Percentiles rank a stretch among this genome's conserved stretches.
phyloP scores from a whole-genome alignment of 1,140 invertebrate genomes.

The Mamestra configurata region DNA sequence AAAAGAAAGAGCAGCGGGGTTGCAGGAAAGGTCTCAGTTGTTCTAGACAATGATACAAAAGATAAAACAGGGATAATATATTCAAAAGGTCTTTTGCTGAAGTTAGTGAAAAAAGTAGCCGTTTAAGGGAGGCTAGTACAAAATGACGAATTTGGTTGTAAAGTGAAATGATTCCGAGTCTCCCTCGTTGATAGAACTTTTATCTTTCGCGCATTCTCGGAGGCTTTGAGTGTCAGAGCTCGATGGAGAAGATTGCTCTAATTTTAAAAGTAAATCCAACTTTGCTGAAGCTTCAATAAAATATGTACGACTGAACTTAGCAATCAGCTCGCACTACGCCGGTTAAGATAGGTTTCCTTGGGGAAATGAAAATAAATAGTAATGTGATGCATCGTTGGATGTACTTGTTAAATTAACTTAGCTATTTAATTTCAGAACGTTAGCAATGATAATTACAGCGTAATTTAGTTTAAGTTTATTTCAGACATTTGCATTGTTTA shows the following conservation, averaged over 20 bases:
- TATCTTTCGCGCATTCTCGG: slow-evolving; percentile 61
- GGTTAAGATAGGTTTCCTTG: not conserved
- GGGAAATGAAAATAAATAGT: not conserved
- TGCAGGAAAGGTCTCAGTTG: not conserved
- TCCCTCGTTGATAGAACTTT: slow-evolving; percentile 64
- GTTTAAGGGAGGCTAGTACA: slow-evolving; percentile 24
- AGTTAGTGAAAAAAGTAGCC: slow-evolving; percentile 22
- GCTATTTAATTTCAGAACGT: not conserved
- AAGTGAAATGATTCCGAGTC: slow-evolving; percentile 66
- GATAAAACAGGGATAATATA: slow-evolving; percentile 34
- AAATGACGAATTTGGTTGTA: slow-evolving; percentile 63
- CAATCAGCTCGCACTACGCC: not conserved
- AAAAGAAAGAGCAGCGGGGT: not conserved
- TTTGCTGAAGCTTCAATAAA: not conserved
- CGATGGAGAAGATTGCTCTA: slow-evolving; percentile 46
- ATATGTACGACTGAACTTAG: not conserved
- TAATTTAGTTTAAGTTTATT: not conserved
- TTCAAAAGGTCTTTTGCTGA: slow-evolving; percentile 38
- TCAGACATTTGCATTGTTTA: not conserved
- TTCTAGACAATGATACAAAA: slow-evolving; percentile 10
- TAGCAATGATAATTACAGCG: no score
- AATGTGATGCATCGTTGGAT: not conserved
- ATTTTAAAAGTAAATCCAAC: not conserved
- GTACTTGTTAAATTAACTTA: not conserved
- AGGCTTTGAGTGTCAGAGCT: slow-evolving; percentile 66